Percentiles rank a stretch among this genome's conserved stretches.
Conservation (phyloP, 1,140 invertebrate species). For the Elymnias hypermnestra region DNA sequence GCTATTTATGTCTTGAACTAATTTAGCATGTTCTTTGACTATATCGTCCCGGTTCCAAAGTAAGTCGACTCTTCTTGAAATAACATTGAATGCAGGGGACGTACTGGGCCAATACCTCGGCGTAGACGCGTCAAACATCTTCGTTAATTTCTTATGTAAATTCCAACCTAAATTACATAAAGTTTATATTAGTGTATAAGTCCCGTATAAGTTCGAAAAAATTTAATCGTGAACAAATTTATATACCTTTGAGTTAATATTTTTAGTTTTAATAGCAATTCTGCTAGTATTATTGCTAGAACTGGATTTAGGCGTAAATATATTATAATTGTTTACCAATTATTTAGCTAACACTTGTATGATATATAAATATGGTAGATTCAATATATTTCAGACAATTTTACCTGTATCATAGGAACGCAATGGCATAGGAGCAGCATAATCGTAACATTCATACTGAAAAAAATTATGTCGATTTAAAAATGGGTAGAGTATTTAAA, state of each 20-base stretch:
- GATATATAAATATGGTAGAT: too few relatives aligned
- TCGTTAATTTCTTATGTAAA: constrained; percentile 11
- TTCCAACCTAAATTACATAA: constrained; percentile 16
- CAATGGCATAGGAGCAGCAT: constrained; percentile 21
- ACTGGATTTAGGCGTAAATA: too few relatives aligned
- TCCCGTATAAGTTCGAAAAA: too few relatives aligned
- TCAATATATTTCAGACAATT: too few relatives aligned
- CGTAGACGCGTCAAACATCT: constrained; percentile 6
- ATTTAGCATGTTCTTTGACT: constrained; percentile 60
- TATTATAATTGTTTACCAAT: too few relatives aligned
- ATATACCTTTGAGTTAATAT: too few relatives aligned
- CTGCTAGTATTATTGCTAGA: too few relatives aligned
- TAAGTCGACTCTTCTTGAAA: constrained; percentile 34
- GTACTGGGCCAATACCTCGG: constrained; percentile 17
- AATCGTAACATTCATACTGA: constrained; percentile 55
- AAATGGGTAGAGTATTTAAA: too few relatives aligned
- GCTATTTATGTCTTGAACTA: constrained; percentile 64
- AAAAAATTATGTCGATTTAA: constrained; percentile 25
- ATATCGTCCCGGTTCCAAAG: constrained; percentile 46
- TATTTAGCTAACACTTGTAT: too few relatives aligned
- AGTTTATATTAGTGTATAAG: too few relatives aligned
- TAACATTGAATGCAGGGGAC: constrained; percentile 2
- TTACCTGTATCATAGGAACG: constrained; percentile 38
- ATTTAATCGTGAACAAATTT: too few relatives aligned
- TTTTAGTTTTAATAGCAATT: too few relatives aligned